Base-by-base conservation (phyloP, 2,113 vertebrate species). In the Ramphastos sulfuratus region DNA sequence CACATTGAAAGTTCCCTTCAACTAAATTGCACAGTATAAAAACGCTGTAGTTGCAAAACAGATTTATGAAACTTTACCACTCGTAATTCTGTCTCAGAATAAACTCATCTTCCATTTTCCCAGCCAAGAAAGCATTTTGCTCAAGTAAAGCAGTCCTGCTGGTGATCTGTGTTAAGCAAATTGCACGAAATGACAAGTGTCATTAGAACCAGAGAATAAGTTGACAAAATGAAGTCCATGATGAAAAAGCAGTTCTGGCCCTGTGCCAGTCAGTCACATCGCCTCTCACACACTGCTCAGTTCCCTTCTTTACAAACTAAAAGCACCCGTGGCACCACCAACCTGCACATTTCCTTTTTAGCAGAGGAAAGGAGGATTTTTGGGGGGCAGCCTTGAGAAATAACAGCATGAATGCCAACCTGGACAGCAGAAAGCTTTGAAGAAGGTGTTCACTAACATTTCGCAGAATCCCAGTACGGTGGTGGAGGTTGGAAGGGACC, bases 331-430 rank as follows among this genome's bases (percentile, higher is more conserved):
- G 2, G n/a, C 3, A 21, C 9, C 19, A 18, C 59, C 59, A 56
- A 44, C 19, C 6, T 0, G 0, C 19, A 28, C 0, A 3, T 25
- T 17, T 23, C 20, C 33, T 60, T 56, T n/a, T 30, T 2, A 31
- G 28, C 9, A 52, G 23, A 24, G 15, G 13, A 60, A 65, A 56
- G 15, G 33, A 72, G 33, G 75, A 52, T 44, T 48, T 23, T 37
- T 37, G 37, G 9, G 50, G 54, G 44, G 31, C 54, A 64, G 63
- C 13, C 55, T 10, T 46, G 37, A 85, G 67, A 70, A 66, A 7
- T 11, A 39, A 56, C 33, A 37, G 24, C 3, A 3, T 4, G 23
- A 70, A 42, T 4, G 42, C 3, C 56, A 66, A 15, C 10, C 23
- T 27, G 56, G 6, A 9, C 28, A 73, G 39, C 17, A 7, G 20